Evolutionary conservation across 2,113 vertebrate genomes (phyloP), one percentile per base, ranked within the genome.

Genomic region (Scomber scombrus): DNA sequence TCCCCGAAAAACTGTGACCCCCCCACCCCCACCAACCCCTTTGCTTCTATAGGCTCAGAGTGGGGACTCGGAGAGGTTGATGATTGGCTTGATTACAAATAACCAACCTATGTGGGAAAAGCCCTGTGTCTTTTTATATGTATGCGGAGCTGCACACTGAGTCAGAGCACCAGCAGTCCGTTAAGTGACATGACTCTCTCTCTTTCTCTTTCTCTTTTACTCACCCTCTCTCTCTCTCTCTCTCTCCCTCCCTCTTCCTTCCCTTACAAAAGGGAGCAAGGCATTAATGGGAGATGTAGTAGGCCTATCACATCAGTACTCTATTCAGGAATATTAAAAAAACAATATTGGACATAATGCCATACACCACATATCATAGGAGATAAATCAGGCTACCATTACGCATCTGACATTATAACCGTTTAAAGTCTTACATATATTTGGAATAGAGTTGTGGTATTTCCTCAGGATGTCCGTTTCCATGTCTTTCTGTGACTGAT

Each of bases 21-120:
- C 85, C 73, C 68, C 80, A 26, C 23, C 23, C 23, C 23, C 23
- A 26, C 23, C 23, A 26, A 26, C 23, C 23, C 23, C 23, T 26
- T 26, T 26, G 66, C 82, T 66, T 84, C 85, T 84, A 52, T 70
- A 74, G 82, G 80, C 75, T 84, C 47, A 7, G 57, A 52, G 46
- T 46, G 52, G 57, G 67, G 58, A 75, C 71, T 80, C 61, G 31
- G 55, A 74, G 62, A 85, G 84, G 65, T 65, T 75, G 82, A 62
- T 86, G 88, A 89, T 90, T 92, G 92, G 91, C 87, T 90, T 89
- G 85, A 89, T 92, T 82, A 89, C 84, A 86, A 87, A 86, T 84
- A 83, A 60, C 77, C 75, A 75, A 93, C 86, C 86, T 84, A 78
- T 77, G 79, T 82, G 85, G 68, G 81, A 57, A 81, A 82, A 81